These are phyloP conservation scores for Virgularia gustaviana DNA, from an alignment of 92 coral and sea anemone species.

Conservation along the genomic window DNA sequence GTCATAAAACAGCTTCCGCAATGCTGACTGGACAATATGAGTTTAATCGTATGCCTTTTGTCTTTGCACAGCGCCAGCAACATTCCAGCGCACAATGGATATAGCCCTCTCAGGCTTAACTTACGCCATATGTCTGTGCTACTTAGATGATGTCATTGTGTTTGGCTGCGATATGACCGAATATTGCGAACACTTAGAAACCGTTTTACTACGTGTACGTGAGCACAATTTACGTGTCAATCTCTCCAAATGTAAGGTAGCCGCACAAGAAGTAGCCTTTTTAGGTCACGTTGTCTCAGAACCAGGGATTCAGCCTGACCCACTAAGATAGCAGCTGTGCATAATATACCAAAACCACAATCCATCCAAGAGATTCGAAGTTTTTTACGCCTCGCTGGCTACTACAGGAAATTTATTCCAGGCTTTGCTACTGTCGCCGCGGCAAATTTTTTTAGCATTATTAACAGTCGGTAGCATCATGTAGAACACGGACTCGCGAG, in stretches of 20 bases:
- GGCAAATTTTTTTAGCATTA: no score
- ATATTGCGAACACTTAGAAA: slow-evolving; percentile 13
- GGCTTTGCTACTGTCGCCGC: not conserved
- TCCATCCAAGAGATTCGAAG: not conserved
- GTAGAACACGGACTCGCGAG: no score
- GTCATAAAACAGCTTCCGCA: not conserved
- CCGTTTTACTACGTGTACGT: not conserved
- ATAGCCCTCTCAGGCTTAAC: slow-evolving; percentile 1
- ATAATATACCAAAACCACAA: not conserved
- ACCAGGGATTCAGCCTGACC: slow-evolving; percentile 13
- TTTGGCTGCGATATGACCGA: not conserved
- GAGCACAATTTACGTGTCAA: not conserved
- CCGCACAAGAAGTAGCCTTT: no score
- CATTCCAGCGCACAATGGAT: slow-evolving; percentile 17
- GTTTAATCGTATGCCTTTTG: not conserved
- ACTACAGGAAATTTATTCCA: not conserved
- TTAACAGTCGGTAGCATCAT: no score
- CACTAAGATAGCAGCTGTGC: not conserved
- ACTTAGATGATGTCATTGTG: not conserved
- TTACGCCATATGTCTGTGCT: not conserved
- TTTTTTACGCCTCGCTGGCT: not conserved
- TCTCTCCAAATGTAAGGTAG: not conserved
- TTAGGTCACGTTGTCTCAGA: not conserved
- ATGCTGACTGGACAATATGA: not conserved
- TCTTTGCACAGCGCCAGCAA: not conserved